These are phyloP conservation scores for Rhynchophorus ferrugineus DNA, from an alignment of 1,140 invertebrate species.

Conservation along the genomic window DNA sequence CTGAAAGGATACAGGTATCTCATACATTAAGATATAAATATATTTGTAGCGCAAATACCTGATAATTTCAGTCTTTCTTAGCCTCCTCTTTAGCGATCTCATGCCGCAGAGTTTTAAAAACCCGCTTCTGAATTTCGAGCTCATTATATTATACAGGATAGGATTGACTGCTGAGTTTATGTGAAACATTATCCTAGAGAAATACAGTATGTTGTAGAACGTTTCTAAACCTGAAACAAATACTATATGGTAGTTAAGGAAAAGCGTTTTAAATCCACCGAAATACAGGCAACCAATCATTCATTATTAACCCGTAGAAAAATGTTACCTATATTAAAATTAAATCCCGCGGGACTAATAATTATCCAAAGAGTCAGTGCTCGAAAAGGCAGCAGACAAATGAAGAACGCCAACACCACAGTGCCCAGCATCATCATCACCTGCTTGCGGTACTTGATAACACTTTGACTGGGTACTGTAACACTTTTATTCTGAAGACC, in stretches of 20 bases:
- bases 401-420: constrained; percentile 84
- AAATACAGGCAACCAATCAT: too few relatives aligned
- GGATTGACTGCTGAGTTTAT: constrained; percentile 86
- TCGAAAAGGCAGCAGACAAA: constrained; percentile 81
- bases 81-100: constrained; percentile 26
- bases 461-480: constrained; percentile 42
- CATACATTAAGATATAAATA: not conserved
- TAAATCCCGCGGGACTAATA: constrained; percentile 57
- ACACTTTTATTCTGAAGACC: constrained; percentile 18
- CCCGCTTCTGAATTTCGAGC: constrained; percentile 82
- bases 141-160: constrained; percentile 84
- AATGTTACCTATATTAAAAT: constrained; percentile 47
- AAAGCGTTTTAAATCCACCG: too few relatives aligned
- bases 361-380: constrained; percentile 81
- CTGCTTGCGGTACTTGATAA: constrained; percentile 59
- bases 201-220: constrained; percentile 80
- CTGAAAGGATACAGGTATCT: constrained; percentile 7
- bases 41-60: constrained; percentile 3
- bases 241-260: not conserved
- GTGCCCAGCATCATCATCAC: constrained; percentile 84
- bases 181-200: constrained; percentile 79
- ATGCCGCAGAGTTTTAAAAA: constrained; percentile 57
- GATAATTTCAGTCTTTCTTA: constrained; percentile 32
- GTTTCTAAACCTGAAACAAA: constrained; percentile 51
- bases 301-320: too few relatives aligned